A percentile compares a stretch with the other conserved stretches of the same genome.
Evolutionary conservation across 2,888 invertebrate genomes (phyloP).

Genomic region (Philhelius pedissequus): DNA sequence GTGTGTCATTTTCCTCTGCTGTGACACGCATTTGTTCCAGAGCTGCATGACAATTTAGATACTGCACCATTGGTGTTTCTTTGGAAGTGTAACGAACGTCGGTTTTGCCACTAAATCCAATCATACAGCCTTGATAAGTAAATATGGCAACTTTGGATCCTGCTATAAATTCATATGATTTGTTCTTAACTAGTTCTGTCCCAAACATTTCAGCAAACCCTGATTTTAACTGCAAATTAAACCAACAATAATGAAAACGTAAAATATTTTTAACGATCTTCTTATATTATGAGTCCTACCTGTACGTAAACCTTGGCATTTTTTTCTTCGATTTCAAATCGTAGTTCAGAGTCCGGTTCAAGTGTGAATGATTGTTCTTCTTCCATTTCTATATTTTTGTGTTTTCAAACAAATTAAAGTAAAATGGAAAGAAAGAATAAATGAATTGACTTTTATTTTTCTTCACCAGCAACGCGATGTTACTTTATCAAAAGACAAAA

Average conservation of each 20-base stretch:
- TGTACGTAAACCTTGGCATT: conserved; percentile 90
- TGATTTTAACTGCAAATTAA: conserved; percentile 84
- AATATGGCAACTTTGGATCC: conserved; percentile 97
- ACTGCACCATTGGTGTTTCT: conserved; percentile 97
- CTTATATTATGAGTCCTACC: conserved; percentile 78
- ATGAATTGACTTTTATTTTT: not conserved
- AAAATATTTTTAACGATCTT: not conserved
- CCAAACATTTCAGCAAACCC: conserved; percentile 98
- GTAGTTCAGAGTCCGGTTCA: conserved; percentile 92
- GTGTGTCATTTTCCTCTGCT: conserved; percentile 86
- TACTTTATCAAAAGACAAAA: too few species aligned
- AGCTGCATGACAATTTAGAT: conserved; percentile 96
- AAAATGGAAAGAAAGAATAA: not conserved
- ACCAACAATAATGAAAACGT: not conserved
- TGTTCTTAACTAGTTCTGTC: conserved; percentile 95
- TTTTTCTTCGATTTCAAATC: conserved; percentile 95
- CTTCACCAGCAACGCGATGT: not conserved
- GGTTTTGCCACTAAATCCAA: conserved; percentile 92
- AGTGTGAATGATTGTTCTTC: conserved; percentile 87
- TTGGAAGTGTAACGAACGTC: conserved; percentile 97
- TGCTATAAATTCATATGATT: conserved; percentile 91
- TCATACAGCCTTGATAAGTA: conserved; percentile 95
- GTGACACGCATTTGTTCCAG: conserved; percentile 92
- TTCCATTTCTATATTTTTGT: conserved; percentile 49
- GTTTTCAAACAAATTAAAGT: not conserved